Evolutionary conservation across 2,888 invertebrate genomes (phyloP), one percentile per base, ranked within the genome.

Genomic region (Catocala fraxini): DNA sequence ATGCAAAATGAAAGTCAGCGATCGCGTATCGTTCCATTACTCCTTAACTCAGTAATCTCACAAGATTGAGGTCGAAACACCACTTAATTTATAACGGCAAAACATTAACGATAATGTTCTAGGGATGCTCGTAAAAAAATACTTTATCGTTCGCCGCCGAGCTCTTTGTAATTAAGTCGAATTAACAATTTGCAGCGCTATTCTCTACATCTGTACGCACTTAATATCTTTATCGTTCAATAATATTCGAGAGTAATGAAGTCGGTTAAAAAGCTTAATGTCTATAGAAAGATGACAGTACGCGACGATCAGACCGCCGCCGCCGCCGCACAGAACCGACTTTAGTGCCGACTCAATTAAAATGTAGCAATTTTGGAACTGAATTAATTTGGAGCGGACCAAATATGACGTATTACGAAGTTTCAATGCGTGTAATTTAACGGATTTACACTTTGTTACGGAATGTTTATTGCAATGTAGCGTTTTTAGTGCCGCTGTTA

Each of bases 311-410:
- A 25, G 25, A 25, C 25, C 25, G 25, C 25, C 25, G 25, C 25
- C 25, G 89, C 91, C 89, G 84, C 83, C 78, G 73, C 68, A 72
- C 77, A 75, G 46, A 61, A 54, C 73, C 75, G 70, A 86, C 80
- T 90, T 89, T 88, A 90, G 83, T 83, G 83, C 75, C 72, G 87
- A 89, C 88, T 89, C 89, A 88, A 92, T 92, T 93, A 91, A 91
- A 92, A 88, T 86, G 84, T 83, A 78, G 83, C 87, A 86, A 88
- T 91, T 92, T 89, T 82, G 84, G 13, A 46, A 58, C n/a, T 43
- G 34, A 41, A 54, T 58, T 51, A 58, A 63, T 58, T 58, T 51
- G 46, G 45, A 51, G 25, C 51, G 46, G 39, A 51, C 51, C 33
- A 64, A 61, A 70, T 67, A 66, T 67, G 67, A 68, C 60, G 62